Percentiles rank a stretch among this genome's conserved stretches.
These are phyloP conservation scores for Cinara cedri DNA, from an alignment of 2,888 invertebrate species.

Conservation along the genomic window DNA sequence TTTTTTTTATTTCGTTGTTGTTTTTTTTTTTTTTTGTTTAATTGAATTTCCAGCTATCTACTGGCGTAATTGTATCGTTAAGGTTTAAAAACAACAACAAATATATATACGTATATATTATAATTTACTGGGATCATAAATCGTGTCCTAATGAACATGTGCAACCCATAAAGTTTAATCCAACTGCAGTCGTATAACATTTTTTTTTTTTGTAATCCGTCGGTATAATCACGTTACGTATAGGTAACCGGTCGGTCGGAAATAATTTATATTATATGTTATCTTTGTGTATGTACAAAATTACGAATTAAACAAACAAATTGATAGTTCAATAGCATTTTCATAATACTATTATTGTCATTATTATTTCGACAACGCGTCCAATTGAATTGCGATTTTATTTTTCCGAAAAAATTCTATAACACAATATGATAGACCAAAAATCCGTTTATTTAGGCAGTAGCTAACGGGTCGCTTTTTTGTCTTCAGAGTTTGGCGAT, in stretches of 20 bases:
- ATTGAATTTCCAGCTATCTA: background rate
- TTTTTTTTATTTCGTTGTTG: too few species aligned
- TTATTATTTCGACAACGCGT: background rate
- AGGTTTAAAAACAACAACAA: background rate
- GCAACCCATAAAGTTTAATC: background rate
- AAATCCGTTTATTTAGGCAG: too few species aligned
- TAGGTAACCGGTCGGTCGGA: background rate
- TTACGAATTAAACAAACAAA: background rate
- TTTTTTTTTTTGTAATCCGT: background rate
- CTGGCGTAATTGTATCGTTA: background rate
- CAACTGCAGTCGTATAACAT: background rate
- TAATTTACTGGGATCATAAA: conserved; percentile 26
- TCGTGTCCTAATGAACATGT: background rate
- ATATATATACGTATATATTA: background rate
- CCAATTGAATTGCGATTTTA: too few species aligned
- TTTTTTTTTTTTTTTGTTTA: background rate
- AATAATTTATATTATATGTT: background rate
- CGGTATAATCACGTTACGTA: conserved; percentile 11
- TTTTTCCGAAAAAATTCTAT: too few species aligned
- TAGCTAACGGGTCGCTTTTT: too few species aligned
- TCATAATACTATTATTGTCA: too few species aligned
- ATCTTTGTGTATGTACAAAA: too few species aligned
- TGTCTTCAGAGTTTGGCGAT: too few species aligned
- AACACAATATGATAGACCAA: too few species aligned
- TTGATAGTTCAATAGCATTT: too few species aligned